phyloP scores from a whole-genome alignment of 2,888 invertebrate species.

The Stegophylla sp. region DNA sequence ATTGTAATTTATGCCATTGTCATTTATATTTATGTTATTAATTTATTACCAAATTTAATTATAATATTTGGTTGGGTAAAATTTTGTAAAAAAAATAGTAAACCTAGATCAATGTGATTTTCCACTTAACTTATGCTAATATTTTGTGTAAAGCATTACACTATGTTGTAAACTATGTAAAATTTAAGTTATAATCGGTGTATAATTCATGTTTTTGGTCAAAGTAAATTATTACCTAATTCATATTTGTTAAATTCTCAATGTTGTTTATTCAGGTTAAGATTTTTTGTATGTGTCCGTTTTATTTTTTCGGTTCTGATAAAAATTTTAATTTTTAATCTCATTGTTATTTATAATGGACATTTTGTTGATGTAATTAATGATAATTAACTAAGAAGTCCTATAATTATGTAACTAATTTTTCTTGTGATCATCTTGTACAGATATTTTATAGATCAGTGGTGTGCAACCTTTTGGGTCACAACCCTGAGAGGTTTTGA shows the following conservation, averaged over 20 bases:
- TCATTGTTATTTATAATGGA: constrained; percentile 20
- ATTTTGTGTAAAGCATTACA: constrained; percentile 24
- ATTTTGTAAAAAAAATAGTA: not conserved
- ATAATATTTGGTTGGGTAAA: constrained; percentile 20
- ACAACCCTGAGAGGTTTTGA: too few relatives aligned
- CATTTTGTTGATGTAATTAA: constrained; percentile 2
- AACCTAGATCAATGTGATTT: constrained; percentile 35
- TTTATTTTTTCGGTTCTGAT: not conserved
- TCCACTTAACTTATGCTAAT: constrained; percentile 1
- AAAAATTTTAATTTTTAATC: not conserved
- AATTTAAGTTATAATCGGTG: constrained; percentile 33
- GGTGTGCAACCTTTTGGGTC: too few relatives aligned
- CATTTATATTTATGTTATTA: constrained; percentile 36
- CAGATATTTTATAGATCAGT: too few relatives aligned
- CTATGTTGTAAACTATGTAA: constrained; percentile 39
- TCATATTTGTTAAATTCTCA: constrained; percentile 25
- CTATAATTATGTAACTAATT: not conserved
- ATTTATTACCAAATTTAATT: constrained; percentile 41
- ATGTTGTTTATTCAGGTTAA: constrained; percentile 19
- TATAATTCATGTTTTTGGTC: constrained; percentile 22
- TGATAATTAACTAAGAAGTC: not conserved
- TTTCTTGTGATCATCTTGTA: not conserved
- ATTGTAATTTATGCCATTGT: constrained; percentile 33
- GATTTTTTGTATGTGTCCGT: not conserved
- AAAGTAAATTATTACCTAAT: constrained; percentile 40